Evolutionary conservation across 2,797 vertebrate species (phyloP).

Genomic region (Macropodus opercularis): DNA sequence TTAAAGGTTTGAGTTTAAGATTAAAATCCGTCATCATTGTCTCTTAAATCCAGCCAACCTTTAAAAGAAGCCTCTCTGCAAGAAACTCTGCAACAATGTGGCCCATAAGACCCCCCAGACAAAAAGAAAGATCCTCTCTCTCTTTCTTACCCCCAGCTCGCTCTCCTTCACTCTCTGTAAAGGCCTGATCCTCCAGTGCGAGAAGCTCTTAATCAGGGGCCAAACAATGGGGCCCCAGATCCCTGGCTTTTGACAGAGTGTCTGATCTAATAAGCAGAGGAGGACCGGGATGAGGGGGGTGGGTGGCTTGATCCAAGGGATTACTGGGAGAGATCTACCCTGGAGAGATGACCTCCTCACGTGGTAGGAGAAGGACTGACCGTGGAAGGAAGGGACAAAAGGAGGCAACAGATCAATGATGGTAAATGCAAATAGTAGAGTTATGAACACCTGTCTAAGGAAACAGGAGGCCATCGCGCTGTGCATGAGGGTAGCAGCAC

Average conservation of each 20-base stretch:
- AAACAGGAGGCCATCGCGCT: neutral
- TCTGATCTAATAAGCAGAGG: conserved; percentile 80
- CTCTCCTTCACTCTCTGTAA: conserved; percentile 49
- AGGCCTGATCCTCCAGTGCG: conserved; percentile 73
- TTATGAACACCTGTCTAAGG: conserved; percentile 4
- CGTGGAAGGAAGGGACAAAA: neutral
- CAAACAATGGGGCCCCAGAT: conserved; percentile 79
- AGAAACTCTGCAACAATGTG: conserved; percentile 79
- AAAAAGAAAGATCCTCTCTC: conserved; percentile 66
- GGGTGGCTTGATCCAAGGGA: conserved; percentile 64
- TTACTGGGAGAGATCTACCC: conserved; percentile 68
- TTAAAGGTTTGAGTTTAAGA: conserved; percentile 59
- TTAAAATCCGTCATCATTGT: conserved; percentile 81
- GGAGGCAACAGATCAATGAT: neutral
- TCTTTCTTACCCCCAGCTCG: conserved; percentile 49
- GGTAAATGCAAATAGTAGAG: too few relatives aligned
- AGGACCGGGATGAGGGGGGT: conserved; percentile 28
- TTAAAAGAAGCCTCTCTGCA: conserved; percentile 73
- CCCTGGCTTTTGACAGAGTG: conserved; percentile 70
- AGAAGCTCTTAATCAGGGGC: conserved; percentile 84
- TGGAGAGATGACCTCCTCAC: conserved; percentile 21
- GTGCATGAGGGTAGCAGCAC: conserved; percentile 1
- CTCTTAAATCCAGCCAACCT: conserved; percentile 64
- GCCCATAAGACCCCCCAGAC: conserved; percentile 65
- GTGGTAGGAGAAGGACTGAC: conserved; percentile 9